phyloP scores from a whole-genome alignment of 2,888 invertebrate genomes.

The Ophonus ardosiacus region DNA sequence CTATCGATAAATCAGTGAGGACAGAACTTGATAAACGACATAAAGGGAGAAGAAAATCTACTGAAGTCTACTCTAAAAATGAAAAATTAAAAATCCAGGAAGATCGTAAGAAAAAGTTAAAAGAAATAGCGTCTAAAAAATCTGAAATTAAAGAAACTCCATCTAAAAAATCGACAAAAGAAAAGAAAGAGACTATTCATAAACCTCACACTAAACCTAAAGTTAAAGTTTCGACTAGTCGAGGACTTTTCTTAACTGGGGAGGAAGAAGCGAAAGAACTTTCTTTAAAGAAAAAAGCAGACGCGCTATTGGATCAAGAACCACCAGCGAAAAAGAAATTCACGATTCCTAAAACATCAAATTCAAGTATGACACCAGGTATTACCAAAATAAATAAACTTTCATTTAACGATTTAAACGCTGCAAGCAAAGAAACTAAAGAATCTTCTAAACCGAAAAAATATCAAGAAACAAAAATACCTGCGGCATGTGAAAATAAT shows the following conservation, averaged over 20 bases:
- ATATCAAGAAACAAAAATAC: background rate
- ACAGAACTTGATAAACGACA: constrained; percentile 52
- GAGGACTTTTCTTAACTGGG: constrained; percentile 67
- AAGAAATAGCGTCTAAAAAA: constrained; percentile 76
- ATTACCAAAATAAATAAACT: background rate
- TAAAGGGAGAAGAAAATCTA: constrained; percentile 24
- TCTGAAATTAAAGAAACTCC: constrained; percentile 74
- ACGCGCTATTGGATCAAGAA: background rate
- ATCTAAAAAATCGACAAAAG: constrained; percentile 70
- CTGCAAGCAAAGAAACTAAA: background rate
- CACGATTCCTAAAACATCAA: constrained; percentile 70
- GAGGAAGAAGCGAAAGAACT: background rate
- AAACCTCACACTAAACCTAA: constrained; percentile 71
- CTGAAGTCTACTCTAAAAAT: constrained; percentile 66
- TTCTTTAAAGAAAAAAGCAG: constrained; percentile 15
- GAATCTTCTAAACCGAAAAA: background rate
- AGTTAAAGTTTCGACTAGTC: constrained; percentile 70
- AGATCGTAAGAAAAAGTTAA: constrained; percentile 77
- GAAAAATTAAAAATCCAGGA: constrained; percentile 71
- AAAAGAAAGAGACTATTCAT: constrained; percentile 72
- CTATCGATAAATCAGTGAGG: background rate
- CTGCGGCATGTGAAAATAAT: background rate
- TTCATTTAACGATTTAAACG: constrained; percentile 5
- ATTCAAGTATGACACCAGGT: background rate
- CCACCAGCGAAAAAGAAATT: constrained; percentile 57